phyloP scores from a whole-genome alignment of 2,113 vertebrate genomes.

The Periophthalmus modestus region DNA sequence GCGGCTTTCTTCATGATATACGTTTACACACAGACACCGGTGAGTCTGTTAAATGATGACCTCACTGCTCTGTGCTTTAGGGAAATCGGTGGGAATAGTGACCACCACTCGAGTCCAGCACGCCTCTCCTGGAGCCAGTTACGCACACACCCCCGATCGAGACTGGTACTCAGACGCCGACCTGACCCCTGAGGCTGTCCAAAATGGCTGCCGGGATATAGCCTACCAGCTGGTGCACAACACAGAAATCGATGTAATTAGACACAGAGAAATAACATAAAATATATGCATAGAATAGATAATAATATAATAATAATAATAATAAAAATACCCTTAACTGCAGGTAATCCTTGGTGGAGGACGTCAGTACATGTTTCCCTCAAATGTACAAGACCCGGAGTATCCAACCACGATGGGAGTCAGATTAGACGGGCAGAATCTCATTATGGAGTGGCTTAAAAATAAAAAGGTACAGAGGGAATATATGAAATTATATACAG shows the following conservation, averaged over 20 bases:
- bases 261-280: not conserved
- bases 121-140: conserved; percentile 76
- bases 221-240: conserved; percentile 79
- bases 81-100: conserved; percentile 82
- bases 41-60: not conserved
- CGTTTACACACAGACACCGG: not conserved
- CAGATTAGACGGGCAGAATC: conserved; percentile 68
- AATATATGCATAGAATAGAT: not conserved
- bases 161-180: conserved; percentile 78
- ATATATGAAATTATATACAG: not conserved
- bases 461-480: conserved; percentile 63
- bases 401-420: conserved; percentile 41
- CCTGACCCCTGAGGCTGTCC: conserved; percentile 41
- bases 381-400: conserved; percentile 64
- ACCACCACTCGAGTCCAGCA: conserved; percentile 82
- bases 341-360: conserved; percentile 84
- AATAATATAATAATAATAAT: too few relatives aligned
- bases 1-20: not conserved
- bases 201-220: conserved; percentile 75
- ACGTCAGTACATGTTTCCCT: conserved; percentile 77
- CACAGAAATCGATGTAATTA: conserved; percentile 76
- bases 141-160: conserved; percentile 73
- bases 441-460: conserved; percentile 70
- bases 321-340: not conserved
- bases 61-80: conserved; percentile 47